Percentiles rank a stretch among this genome's conserved stretches.
These are phyloP conservation scores for Corythornis madagascariensis DNA, from an alignment of 2,113 vertebrate genomes.

Conservation along the genomic window DNA sequence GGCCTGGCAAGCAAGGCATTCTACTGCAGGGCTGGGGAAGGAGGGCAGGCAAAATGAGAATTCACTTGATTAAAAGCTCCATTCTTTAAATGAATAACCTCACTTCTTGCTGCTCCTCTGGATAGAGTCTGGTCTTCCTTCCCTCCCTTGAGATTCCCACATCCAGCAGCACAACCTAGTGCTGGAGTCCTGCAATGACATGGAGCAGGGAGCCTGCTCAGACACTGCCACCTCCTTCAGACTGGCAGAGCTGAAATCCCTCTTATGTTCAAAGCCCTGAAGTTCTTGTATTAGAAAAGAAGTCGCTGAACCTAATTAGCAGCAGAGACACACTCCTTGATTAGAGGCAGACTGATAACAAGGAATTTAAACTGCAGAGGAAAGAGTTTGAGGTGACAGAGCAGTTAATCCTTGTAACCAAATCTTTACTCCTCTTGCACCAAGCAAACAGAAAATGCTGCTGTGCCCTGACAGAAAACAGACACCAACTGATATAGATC, in stretches of 20 bases:
- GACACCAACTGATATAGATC: background rate
- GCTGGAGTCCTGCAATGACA: background rate
- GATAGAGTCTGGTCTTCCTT: background rate
- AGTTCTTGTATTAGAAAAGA: background rate
- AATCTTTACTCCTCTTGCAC: background rate
- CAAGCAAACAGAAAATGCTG: background rate
- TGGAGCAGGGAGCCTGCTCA: accelerated
- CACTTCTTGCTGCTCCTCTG: background rate
- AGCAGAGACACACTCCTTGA: background rate
- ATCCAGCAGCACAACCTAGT: slow-evolving; percentile 35
- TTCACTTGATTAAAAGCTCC: background rate
- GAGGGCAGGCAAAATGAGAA: background rate
- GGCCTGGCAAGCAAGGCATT: background rate
- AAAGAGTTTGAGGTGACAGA: background rate
- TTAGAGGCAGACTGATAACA: background rate
- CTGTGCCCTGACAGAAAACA: background rate
- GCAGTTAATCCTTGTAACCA: background rate
- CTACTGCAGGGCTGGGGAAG: background rate
- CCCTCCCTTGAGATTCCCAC: background rate
- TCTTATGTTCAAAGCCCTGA: background rate
- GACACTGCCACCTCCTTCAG: accelerated
- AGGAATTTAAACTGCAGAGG: background rate
- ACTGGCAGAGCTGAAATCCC: background rate
- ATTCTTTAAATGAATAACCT: background rate
- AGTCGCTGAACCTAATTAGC: background rate